Conservation (phyloP, 35 echinoderm and acorn worm genomes). For the Amphiura filiformis region DNA sequence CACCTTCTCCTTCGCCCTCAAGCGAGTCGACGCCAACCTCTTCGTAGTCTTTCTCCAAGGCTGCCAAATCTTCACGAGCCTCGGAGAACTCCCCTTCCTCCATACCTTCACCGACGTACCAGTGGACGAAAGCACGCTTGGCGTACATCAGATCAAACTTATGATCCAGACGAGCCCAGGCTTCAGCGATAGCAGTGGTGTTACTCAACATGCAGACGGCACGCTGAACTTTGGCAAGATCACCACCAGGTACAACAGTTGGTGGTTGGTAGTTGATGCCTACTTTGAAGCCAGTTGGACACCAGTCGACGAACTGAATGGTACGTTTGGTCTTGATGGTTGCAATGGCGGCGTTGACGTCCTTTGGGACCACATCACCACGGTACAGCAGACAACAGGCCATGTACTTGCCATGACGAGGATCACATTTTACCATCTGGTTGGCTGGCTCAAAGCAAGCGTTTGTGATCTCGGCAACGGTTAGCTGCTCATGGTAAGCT, state of each 20-base stretch:
- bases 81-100: conserved; percentile 71
- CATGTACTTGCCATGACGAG: conserved; percentile 73
- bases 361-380: conserved; percentile 70
- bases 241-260: conserved; percentile 49
- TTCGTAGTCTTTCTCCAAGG: no score
- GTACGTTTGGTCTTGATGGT: conserved; percentile 66
- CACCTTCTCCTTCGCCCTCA: no score
- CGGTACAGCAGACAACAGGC: conserved; percentile 66
- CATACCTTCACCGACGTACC: conserved; percentile 70
- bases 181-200: conserved; percentile 58
- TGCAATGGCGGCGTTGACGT: conserved; percentile 69
- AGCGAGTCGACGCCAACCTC: no score
- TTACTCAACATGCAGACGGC: conserved; percentile 70
- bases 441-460: conserved; percentile 59
- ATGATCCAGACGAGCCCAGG: conserved; percentile 71
- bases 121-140: conserved; percentile 71
- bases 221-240: conserved; percentile 51
- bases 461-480: conserved; percentile 50
- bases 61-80: no score
- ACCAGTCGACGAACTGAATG: conserved; percentile 72
- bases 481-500: background rate
- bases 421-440: conserved; percentile 59
- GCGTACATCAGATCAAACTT: conserved; percentile 78
- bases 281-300: conserved; percentile 69
- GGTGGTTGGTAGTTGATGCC: conserved; percentile 71